These are phyloP conservation scores for Regulus satrapa DNA, from an alignment of 2,113 vertebrate species.

Conservation along the genomic window DNA sequence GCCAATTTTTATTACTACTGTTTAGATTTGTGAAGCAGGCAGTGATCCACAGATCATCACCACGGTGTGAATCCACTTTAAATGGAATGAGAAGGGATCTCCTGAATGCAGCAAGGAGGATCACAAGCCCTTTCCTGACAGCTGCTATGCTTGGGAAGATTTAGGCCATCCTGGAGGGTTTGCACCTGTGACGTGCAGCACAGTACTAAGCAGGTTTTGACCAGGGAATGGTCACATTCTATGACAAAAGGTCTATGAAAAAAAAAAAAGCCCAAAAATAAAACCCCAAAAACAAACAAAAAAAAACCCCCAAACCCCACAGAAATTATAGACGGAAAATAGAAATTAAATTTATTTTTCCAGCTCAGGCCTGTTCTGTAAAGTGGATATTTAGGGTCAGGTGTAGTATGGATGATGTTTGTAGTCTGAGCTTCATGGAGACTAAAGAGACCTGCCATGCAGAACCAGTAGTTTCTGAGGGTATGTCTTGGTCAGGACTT, in stretches of 20 bases:
- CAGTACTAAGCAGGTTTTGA: neutral
- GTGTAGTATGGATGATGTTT: neutral
- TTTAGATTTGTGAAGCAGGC: neutral
- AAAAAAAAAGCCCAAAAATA: neutral
- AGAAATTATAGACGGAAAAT: neutral
- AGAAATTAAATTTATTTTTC: neutral
- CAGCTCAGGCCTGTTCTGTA: neutral
- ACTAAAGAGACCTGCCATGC: neutral
- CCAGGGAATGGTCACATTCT: neutral
- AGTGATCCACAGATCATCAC: neutral
- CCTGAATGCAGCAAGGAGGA: neutral
- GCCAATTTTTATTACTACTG: neutral
- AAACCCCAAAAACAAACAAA: too few species aligned
- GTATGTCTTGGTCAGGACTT: fast-evolving
- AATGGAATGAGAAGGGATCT: neutral
- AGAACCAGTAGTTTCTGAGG: fast-evolving
- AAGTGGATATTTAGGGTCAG: neutral
- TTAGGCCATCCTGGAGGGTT: neutral
- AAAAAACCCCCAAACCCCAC: too few species aligned
- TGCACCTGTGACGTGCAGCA: neutral
- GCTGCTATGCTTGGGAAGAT: neutral
- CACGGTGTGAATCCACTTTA: neutral
- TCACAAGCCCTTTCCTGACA: neutral
- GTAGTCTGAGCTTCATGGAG: neutral
- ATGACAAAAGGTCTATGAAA: neutral